Base-by-base conservation (phyloP, 2,888 invertebrate genomes). In the Drosophila infuscata region DNA sequence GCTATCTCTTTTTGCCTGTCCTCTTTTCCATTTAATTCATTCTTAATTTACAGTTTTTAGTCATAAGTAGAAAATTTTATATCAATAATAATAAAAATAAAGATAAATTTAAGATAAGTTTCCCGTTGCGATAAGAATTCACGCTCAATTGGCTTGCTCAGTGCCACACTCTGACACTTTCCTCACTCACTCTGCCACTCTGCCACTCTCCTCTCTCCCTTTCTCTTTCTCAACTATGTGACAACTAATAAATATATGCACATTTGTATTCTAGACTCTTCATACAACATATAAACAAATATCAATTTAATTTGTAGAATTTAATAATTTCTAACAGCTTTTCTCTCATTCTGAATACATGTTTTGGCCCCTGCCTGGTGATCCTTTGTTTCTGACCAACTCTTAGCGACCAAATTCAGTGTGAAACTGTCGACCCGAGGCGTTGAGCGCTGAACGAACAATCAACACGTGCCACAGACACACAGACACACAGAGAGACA, bases 391-490 rank as follows among this genome's bases (percentile, higher is more conserved):
- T 30, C n/a, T 75, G 80, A 79, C 52, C 61, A 76, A 64, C 62
- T 79, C 64, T 53, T 38, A 48, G 52, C 61, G 57, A 46, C 57
- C 70, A 61, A 35, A 25, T 32, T 46, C 30, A 59, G 41, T 48
- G 54, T 63, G 51, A 46, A 63, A 35, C 53, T 32, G 29, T 11
- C 20, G 20, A 35, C 33, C 54, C 41, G 43, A 33, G 51, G 53
- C 54, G 30, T 33, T 72, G 9, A 41, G 46, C 52, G 49, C 30
- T 29, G 35, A 60, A 29, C 43, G 35, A 60, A 29, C 43, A 38
- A 20, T 35, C 41, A 76, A 80, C 77, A 80, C 81, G 77, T 66
- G 81, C 81, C 71, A 30, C 71, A 12, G 71, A 70, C 76, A 60
- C 71, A 30, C 71, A 12, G 71, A 70, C 76, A 60, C 59, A 59